phyloP scores from a whole-genome alignment of 2,888 invertebrate genomes.

The Eristalinus aeneus region DNA sequence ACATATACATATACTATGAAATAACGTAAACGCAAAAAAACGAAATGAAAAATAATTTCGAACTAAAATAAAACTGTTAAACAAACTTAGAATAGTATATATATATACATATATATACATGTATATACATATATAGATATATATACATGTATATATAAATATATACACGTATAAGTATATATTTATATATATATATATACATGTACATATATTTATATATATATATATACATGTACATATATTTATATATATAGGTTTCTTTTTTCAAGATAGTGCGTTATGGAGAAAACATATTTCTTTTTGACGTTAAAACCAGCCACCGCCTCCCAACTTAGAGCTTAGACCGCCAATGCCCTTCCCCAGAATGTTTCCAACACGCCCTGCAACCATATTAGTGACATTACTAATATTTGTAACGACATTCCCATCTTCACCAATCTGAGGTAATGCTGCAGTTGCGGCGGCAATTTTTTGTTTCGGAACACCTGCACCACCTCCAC shows the following conservation, averaged over 20 bases:
- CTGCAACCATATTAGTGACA: conserved; percentile 92
- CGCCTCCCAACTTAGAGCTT: conserved; percentile 93
- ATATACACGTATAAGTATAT: no score
- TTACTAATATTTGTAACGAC: conserved; percentile 87
- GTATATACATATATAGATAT: conserved; percentile 7
- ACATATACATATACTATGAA: neutral
- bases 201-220: neutral
- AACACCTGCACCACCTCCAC: conserved; percentile 75
- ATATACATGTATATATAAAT: conserved; percentile 11
- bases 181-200: conserved; percentile 8
- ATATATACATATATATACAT: neutral
- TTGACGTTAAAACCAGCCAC: conserved; percentile 89
- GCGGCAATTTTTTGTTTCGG: conserved; percentile 78
- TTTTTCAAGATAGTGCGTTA: conserved; percentile 1
- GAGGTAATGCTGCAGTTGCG: conserved; percentile 77
- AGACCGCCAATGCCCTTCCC: conserved; percentile 95
- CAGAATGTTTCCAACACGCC: conserved; percentile 93
- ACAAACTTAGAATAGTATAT: no score
- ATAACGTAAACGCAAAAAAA: neutral
- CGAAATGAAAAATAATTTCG: neutral
- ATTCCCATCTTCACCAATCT: conserved; percentile 85
- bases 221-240: conserved; percentile 4
- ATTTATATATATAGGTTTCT: no score
- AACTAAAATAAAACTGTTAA: neutral
- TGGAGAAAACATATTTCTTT: conserved; percentile 6